Evolutionary conservation across 2,797 vertebrate genomes (phyloP).

Genomic region (Amazona ochrocephala): DNA sequence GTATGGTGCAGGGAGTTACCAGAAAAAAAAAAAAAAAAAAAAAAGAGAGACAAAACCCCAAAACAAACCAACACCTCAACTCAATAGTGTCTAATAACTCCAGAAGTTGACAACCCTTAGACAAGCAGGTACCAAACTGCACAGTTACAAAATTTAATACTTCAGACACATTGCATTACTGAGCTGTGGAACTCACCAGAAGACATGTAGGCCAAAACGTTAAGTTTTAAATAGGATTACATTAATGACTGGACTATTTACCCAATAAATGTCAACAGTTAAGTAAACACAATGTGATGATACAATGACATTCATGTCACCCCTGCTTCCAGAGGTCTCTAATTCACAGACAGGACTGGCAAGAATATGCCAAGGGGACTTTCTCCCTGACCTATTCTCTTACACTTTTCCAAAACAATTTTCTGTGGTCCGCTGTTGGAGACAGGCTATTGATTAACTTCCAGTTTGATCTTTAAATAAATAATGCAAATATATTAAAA

Average conservation of each 20-base stretch:
- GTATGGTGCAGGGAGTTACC: rapidly evolving
- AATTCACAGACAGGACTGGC: background rate
- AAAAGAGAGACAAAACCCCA: background rate
- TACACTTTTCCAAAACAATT: background rate
- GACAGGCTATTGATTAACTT: background rate
- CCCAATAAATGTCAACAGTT: background rate
- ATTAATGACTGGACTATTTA: background rate
- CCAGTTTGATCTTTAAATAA: background rate
- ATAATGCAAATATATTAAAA: background rate
- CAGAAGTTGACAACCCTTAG: background rate
- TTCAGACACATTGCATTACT: background rate
- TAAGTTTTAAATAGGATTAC: background rate
- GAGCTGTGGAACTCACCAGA: background rate
- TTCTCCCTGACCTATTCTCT: background rate
- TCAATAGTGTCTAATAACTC: rapidly evolving
- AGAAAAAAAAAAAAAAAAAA: background rate
- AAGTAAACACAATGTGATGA: background rate
- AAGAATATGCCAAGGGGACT: background rate
- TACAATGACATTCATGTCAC: rapidly evolving
- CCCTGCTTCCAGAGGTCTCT: background rate
- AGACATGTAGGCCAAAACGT: background rate
- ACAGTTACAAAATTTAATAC: background rate
- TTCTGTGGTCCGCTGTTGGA: background rate
- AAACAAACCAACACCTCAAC: background rate
- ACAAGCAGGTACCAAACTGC: background rate